Conservation (phyloP, 1,140 invertebrate genomes). For the Caenorhabditis tropicalis region DNA sequence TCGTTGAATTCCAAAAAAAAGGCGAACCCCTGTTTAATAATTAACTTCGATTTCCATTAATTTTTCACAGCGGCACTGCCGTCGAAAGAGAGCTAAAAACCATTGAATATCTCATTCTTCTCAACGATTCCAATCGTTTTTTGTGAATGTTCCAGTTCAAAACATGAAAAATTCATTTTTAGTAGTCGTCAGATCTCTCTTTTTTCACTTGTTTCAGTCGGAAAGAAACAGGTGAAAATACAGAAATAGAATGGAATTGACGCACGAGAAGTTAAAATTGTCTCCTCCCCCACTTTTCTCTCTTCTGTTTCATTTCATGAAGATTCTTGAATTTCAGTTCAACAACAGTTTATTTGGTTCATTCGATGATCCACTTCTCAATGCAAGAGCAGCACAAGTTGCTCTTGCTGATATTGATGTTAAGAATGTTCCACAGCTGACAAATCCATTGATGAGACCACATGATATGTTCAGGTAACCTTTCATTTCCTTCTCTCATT, state of each 20-base stretch:
- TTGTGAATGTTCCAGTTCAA: not conserved
- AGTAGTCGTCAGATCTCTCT: not conserved
- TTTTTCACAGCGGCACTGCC: not conserved
- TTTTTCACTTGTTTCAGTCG: slow-evolving; percentile 9
- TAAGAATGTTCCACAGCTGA: slow-evolving; percentile 65
- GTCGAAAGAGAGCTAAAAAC: not conserved
- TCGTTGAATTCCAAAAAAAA: not conserved
- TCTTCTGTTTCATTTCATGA: not conserved
- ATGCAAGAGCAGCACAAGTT: slow-evolving; percentile 63
- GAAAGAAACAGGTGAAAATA: not conserved
- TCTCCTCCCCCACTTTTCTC: not conserved
- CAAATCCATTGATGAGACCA: slow-evolving; percentile 61
- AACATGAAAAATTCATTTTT: slow-evolving; percentile 15
- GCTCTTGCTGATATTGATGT: slow-evolving; percentile 68
- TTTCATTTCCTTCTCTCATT: not conserved
- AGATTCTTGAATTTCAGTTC: slow-evolving; percentile 56
- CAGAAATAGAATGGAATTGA: slow-evolving; percentile 28
- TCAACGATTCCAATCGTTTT: not conserved
- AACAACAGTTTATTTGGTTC: slow-evolving; percentile 65
- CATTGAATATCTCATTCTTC: slow-evolving; percentile 3
- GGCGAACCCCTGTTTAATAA: slow-evolving; percentile 34
- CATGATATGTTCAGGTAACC: slow-evolving; percentile 68
- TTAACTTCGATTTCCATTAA: slow-evolving; percentile 26
- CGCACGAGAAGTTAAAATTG: not conserved
- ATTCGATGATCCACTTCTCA: slow-evolving; percentile 66